Base-by-base conservation (phyloP, 2,888 invertebrate species). In the Microctonus brassicae region DNA sequence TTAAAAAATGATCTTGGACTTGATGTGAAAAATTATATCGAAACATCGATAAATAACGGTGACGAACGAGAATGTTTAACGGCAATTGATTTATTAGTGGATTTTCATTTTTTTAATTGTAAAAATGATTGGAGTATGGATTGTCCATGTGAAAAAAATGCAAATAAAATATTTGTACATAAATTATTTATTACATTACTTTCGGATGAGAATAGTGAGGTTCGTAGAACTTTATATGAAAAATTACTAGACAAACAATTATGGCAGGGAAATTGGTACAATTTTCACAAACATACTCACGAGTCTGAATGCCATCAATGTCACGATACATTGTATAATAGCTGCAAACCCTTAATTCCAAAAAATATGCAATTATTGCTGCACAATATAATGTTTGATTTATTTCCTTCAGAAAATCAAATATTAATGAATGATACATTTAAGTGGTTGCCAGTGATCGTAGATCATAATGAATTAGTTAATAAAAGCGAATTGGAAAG, bases 121-220 rank as follows among this genome's bases (percentile, higher is more conserved):
- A n/a, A n/a, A n/a, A n/a, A n/a, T n/a, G n/a, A n/a, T n/a, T n/a
- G n/a, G 22, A 20, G 20, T 64, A 52, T 52, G n/a, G 7, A n/a
- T 4, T n/a, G 22, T 7, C 5, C 20, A 7, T 20, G 17, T 57
- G 1, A 57, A 1, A n/a, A 34, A n/a, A 24, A 24, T 26, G 11
- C n/a, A 64, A 77, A 70, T 74, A 29, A 89, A 87, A 83, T 80
- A 87, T 47, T 84, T 77, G 70, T 82, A 88, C 61, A 84, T 89
- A 39, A 86, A 88, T 80, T 83, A 88, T 55, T 88, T 86, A 63
- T 79, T 90, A 83, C 88, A 52, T 83, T 91, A 5, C 79, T 91
- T 53, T 90, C 90, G 85, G 91, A 91, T 82, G 91, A 91, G 80
- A 88, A 90, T 78, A 86, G 88, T 68, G 88, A 89, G 76, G 86